These are phyloP conservation scores for Vireo griseus DNA, from an alignment of 2,797 vertebrate genomes.

Conservation along the genomic window DNA sequence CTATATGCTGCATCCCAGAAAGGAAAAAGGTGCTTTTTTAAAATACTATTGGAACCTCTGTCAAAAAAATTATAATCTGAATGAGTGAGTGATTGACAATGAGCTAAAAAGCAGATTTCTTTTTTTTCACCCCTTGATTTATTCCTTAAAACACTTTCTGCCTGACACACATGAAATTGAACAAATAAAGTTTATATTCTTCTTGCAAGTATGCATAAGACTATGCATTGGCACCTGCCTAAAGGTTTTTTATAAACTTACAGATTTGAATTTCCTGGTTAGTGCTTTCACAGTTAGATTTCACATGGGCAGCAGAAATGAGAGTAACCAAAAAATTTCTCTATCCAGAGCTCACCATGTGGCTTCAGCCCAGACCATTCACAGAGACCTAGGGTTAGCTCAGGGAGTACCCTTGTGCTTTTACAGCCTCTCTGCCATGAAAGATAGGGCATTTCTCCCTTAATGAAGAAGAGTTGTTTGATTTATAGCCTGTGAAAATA, in stretches of 20 bases:
- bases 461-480: background rate
- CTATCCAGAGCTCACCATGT: background rate
- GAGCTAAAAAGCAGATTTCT: background rate
- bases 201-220: background rate
- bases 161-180: background rate
- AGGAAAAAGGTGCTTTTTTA: background rate
- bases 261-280: background rate
- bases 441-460: background rate
- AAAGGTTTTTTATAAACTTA: background rate
- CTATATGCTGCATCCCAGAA: background rate
- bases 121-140: background rate
- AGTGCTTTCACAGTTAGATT: background rate
- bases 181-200: background rate
- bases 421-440: background rate
- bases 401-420: background rate
- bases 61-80: background rate
- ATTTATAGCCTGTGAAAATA: background rate
- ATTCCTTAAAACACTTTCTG: background rate
- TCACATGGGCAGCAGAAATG: background rate
- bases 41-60: background rate
- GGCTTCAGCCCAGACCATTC: background rate
- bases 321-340: background rate
- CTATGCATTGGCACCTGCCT: background rate
- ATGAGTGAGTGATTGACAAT: background rate
- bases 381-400: background rate